A percentile compares a stretch with the other conserved stretches of the same genome.
Evolutionary conservation across 2,888 invertebrate species (phyloP).

Genomic region (Ctenicera cuprea): DNA sequence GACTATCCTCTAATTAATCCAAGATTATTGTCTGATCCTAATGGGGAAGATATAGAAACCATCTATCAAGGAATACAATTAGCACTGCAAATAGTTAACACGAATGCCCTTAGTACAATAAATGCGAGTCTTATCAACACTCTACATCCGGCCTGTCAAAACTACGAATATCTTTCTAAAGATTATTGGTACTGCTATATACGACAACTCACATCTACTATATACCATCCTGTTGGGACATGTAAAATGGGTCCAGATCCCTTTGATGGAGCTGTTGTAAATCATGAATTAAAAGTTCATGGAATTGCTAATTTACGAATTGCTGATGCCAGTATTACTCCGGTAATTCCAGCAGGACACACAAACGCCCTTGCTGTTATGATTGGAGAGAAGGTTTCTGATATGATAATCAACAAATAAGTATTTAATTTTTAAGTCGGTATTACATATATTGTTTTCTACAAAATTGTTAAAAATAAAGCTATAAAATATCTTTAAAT

Average conservation of each 20-base stretch:
- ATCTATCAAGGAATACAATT: conserved; percentile 74
- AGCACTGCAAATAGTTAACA: conserved; percentile 71
- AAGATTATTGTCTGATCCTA: conserved; percentile 78
- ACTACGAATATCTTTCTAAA: conserved; percentile 48
- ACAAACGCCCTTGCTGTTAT: conserved; percentile 73
- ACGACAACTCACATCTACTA: conserved; percentile 44
- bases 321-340: conserved; percentile 75
- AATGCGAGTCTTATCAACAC: no score
- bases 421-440: no score
- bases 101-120: conserved; percentile 73
- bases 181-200: conserved; percentile 58
- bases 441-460: no score
- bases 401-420: no score
- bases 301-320: conserved; percentile 73
- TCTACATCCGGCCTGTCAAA: no score
- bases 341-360: conserved; percentile 73
- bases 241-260: conserved; percentile 55
- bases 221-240: conserved; percentile 51
- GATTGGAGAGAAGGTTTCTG: conserved; percentile 77
- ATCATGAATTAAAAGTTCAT: conserved; percentile 71
- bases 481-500: no score
- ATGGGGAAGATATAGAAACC: conserved; percentile 71
- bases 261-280: no score
- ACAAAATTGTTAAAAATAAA: no score
- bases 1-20: conserved; percentile 80